These are phyloP conservation scores for Drosophila orena DNA, from an alignment of 1,140 invertebrate species.

Conservation along the genomic window DNA sequence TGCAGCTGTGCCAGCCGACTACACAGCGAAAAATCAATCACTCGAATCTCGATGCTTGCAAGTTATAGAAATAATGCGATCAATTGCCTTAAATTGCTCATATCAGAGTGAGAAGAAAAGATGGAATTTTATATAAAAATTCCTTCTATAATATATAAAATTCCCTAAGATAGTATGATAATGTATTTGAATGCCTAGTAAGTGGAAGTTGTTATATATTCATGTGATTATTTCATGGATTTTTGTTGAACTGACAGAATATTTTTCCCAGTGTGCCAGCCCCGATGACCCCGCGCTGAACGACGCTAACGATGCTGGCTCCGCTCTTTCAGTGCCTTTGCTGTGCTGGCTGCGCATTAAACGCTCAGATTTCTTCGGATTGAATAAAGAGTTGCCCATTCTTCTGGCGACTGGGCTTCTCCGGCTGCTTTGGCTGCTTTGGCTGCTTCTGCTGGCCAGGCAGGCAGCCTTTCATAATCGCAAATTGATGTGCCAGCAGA, in stretches of 20 bases:
- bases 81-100: too few species aligned
- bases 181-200: too few species aligned
- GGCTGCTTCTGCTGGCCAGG: slow-evolving; percentile 64
- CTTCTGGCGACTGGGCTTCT: slow-evolving; percentile 36
- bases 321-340: slow-evolving; percentile 5
- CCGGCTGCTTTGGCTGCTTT: slow-evolving; percentile 18
- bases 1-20: slow-evolving; percentile 25
- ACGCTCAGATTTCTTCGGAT: slow-evolving; percentile 80
- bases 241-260: neutral
- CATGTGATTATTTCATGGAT: neutral
- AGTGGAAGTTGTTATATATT: too few species aligned
- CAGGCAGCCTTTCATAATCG: slow-evolving; percentile 81
- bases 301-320: slow-evolving; percentile 64
- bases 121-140: too few species aligned
- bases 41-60: neutral
- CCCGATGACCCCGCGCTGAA: slow-evolving; percentile 44
- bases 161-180: too few species aligned
- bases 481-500: slow-evolving; percentile 77
- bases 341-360: slow-evolving; percentile 69
- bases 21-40: slow-evolving; percentile 1
- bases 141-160: too few species aligned
- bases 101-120: too few species aligned
- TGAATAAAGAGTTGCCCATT: slow-evolving; percentile 79
- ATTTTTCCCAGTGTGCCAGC: slow-evolving; percentile 20
- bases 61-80: too few species aligned